A percentile compares a stretch with the other conserved stretches of the same genome.
phyloP scores from a whole-genome alignment of 2,888 invertebrate genomes.

The Drosophila mimetica region DNA sequence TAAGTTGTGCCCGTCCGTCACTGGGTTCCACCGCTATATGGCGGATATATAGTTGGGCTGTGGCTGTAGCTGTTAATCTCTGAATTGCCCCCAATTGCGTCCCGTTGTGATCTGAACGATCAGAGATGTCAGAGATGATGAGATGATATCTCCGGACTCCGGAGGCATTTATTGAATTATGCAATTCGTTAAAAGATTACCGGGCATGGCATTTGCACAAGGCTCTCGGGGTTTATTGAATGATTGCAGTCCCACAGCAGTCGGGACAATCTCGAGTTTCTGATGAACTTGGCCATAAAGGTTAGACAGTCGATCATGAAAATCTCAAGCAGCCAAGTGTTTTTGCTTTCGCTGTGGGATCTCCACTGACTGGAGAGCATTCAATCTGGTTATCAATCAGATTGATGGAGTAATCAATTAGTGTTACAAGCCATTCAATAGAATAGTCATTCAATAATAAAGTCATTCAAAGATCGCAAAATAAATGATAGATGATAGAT shows the following conservation, averaged over 20 bases:
- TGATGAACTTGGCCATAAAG: conserved; percentile 32
- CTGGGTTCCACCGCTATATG: conserved; percentile 26
- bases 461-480: conserved; percentile 1
- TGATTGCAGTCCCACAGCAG: conserved; percentile 65
- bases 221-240: conserved; percentile 62
- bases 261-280: not conserved
- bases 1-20: conserved; percentile 35
- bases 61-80: conserved; percentile 18
- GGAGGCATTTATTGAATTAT: conserved; percentile 74
- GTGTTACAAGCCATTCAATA: conserved; percentile 1
- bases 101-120: conserved; percentile 13
- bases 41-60: conserved; percentile 23
- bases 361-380: not conserved
- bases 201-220: conserved; percentile 43
- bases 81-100: conserved; percentile 49
- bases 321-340: not conserved
- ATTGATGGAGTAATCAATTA: conserved; percentile 19
- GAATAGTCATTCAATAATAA: not conserved
- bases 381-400: conserved; percentile 2
- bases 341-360: conserved; percentile 12
- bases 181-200: conserved; percentile 78
- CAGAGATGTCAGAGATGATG: conserved; percentile 1
- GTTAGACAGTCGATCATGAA: conserved; percentile 20
- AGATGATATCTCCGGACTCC: conserved; percentile 9
- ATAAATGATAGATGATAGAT: conserved; percentile 9